Base-by-base conservation (phyloP, 2,888 invertebrate species). In the Andrena haemorrhoa region DNA sequence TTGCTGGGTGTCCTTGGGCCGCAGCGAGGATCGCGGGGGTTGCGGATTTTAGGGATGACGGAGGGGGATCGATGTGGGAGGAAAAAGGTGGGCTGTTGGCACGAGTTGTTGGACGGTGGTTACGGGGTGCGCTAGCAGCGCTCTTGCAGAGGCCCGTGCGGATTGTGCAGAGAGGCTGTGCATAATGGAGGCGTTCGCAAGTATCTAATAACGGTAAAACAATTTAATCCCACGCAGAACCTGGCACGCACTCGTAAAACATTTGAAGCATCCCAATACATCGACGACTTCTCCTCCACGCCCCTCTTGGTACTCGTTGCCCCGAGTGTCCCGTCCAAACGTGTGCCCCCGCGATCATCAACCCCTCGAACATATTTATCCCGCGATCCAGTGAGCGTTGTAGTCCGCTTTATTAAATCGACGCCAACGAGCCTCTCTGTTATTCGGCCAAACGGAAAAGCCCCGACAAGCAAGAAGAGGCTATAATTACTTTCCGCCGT, bases 401-500 rank as follows among this genome's bases (percentile, higher is more conserved):
- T 20, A 23, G 56, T 56, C 56, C 23, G 23, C 3, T 20, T 56
- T 23, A 56, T 66, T 58, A 29, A 74, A 66, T 74, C 70, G 58
- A 29, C 29, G 31, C 58, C 20, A 29, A 23, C 10, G 29, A 23
- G 12, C 16, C 29, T 12, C 33, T 71, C 60, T 74, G 64, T 75
- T 66, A 75, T 72, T 73, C 53, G 70, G 63, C 47, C 41, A 51
- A 29, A 33, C 29, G 60, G 72, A 12, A 60, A 71, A 53, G 76
- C 29, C 29, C 31, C 58, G 35, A 41, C 64, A 26, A 56, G 10
- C 23, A 56, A 56, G 56, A 72, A 78, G 73, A 53, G 81, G 75
- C 65, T 84, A 88, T 88, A 88, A 88, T 88, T 88, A 88, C 83
- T 85, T 88, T 81, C 60, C 61, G 58, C 64, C 73, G 68, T 23